A percentile compares a stretch with the other conserved stretches of the same genome.
Evolutionary conservation across 2,888 invertebrate species (phyloP).

Genomic region (Eristalis pertinax): DNA sequence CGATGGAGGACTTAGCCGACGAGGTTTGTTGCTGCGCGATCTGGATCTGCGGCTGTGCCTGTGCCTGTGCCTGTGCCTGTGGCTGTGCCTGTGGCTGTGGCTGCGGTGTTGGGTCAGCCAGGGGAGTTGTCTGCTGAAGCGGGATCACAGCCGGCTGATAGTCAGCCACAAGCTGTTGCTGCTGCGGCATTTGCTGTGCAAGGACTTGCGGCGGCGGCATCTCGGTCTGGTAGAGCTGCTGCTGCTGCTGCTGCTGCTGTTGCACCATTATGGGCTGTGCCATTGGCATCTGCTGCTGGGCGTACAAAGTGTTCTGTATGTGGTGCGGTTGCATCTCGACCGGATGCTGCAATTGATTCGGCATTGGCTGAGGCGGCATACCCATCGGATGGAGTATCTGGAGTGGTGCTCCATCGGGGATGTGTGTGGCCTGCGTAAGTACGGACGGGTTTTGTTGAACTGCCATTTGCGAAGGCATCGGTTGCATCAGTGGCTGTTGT

Average conservation of each 20-base stretch:
- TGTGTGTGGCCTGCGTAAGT: not conserved
- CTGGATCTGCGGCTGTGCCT: not conserved
- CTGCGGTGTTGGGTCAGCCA: not conserved
- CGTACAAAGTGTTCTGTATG: conserved; percentile 7
- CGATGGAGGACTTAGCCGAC: conserved; percentile 20
- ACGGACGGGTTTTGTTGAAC: conserved; percentile 8
- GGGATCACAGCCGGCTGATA: not conserved
- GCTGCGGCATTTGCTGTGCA: conserved; percentile 7
- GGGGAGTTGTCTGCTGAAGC: not conserved
- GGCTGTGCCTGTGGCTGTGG: not conserved
- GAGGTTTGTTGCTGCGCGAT: not conserved
- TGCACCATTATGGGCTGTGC: not conserved
- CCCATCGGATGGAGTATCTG: not conserved
- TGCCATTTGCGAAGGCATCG: not conserved
- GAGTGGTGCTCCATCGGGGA: conserved; percentile 21
- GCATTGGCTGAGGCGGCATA: not conserved
- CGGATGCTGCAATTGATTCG: not conserved
- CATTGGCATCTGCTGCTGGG: conserved; percentile 2
- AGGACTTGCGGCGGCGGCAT: conserved; percentile 41
- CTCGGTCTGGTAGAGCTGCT: conserved; percentile 16
- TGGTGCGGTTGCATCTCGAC: not conserved
- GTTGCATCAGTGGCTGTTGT: conserved; percentile 23
- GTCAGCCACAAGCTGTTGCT: not conserved
- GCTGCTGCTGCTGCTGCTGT: conserved; percentile 1
- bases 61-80: not conserved